Conservation (phyloP, 2,797 vertebrate genomes). For the Lutjanus argentimaculatus region DNA sequence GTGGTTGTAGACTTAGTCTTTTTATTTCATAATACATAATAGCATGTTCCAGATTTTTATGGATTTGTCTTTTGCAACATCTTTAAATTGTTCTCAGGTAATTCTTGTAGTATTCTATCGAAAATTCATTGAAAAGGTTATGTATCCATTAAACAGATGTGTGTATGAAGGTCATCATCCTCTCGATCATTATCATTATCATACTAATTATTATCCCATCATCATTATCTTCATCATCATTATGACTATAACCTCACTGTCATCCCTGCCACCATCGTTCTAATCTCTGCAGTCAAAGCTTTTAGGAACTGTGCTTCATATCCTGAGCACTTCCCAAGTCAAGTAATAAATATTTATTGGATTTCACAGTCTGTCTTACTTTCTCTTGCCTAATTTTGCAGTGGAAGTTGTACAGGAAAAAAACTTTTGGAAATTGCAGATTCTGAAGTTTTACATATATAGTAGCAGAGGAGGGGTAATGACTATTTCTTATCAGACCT, state of each 20-base stretch:
- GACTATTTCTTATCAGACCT: conserved; percentile 46
- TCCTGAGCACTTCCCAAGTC: conserved; percentile 20
- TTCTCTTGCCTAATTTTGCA: conserved; percentile 22
- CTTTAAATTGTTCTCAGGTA: neutral
- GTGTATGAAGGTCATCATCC: conserved; percentile 48
- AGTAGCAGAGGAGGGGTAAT: conserved; percentile 31
- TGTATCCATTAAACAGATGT: conserved; percentile 30
- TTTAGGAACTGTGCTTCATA: conserved; percentile 25
- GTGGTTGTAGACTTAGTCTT: neutral
- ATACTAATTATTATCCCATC: conserved; percentile 62
- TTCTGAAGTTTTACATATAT: conserved; percentile 34
- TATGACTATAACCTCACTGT: conserved; percentile 39
- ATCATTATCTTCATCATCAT: conserved; percentile 52
- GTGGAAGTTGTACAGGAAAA: conserved; percentile 13
- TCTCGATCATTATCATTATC: conserved; percentile 44
- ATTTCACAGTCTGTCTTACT: conserved; percentile 17
- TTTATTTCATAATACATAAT: neutral
- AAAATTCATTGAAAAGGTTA: conserved; percentile 4
- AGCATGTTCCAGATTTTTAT: neutral
- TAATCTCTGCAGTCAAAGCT: conserved; percentile 33
- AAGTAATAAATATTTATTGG: conserved; percentile 46
- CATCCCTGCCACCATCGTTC: conserved; percentile 15
- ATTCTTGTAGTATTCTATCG: neutral
- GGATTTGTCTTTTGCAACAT: neutral
- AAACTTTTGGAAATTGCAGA: conserved; percentile 34